Evolutionary conservation across 2,113 vertebrate species (phyloP).

Genomic region (Poeciliopsis occidentalis): DNA sequence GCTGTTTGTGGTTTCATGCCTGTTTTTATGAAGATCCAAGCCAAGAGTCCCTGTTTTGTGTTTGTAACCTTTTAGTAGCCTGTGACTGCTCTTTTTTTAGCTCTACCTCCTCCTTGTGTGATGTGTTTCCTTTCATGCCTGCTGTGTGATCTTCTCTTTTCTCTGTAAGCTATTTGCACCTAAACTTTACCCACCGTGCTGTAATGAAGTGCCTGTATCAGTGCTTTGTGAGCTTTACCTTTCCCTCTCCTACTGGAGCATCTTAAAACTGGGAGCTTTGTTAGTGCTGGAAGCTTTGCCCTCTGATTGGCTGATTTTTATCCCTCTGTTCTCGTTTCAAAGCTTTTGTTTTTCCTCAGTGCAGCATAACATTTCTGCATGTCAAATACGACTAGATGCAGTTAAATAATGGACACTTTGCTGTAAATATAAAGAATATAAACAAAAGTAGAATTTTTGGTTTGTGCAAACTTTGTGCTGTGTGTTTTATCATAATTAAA

Average conservation of each 20-base stretch:
- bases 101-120: slow-evolving; percentile 58
- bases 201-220: slow-evolving; percentile 66
- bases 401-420: slow-evolving; percentile 4
- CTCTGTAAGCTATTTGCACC: slow-evolving; percentile 47
- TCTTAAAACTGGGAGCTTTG: slow-evolving; percentile 60
- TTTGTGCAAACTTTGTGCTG: not conserved
- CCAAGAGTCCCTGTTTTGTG: slow-evolving; percentile 42
- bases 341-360: slow-evolving; percentile 12
- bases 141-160: slow-evolving; percentile 51
- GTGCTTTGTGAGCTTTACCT: slow-evolving; percentile 82
- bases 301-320: slow-evolving; percentile 57
- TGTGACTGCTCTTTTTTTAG: slow-evolving; percentile 50
- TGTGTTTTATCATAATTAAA: not conserved
- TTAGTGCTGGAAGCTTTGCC: slow-evolving; percentile 62
- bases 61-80: slow-evolving; percentile 48
- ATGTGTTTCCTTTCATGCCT: slow-evolving; percentile 49
- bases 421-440: not conserved
- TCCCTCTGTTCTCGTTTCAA: slow-evolving; percentile 34
- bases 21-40: slow-evolving; percentile 56
- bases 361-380: slow-evolving; percentile 11
- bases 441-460: not conserved
- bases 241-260: slow-evolving; percentile 77
- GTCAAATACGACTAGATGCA: slow-evolving; percentile 10
- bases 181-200: slow-evolving; percentile 26
- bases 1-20: not conserved